Percentiles rank a stretch among this genome's conserved stretches.
phyloP scores from a whole-genome alignment of 2,113 vertebrate genomes.

The Amphilophus citrinellus region DNA sequence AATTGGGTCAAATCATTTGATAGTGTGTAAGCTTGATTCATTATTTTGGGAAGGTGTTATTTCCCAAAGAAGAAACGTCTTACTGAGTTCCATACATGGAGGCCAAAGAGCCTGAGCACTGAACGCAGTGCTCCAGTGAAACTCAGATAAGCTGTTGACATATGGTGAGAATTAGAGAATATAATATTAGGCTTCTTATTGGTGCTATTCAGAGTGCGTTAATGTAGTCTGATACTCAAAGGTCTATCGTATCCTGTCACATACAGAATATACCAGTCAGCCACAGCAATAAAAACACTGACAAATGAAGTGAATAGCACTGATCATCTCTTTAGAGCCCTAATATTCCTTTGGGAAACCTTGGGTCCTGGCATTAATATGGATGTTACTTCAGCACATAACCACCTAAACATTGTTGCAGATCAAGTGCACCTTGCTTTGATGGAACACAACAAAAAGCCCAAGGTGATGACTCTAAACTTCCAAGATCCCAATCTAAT shows the following conservation, averaged over 20 bases:
- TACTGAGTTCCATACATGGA: background rate
- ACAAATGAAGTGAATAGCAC: background rate
- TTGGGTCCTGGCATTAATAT: background rate
- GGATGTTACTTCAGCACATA: conserved; percentile 1
- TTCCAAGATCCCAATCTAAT: background rate
- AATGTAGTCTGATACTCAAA: background rate
- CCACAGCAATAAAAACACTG: background rate
- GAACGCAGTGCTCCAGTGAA: background rate
- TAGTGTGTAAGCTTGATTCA: conserved; percentile 19
- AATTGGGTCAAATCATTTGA: conserved; percentile 42
- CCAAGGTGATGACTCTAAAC: conserved; percentile 3
- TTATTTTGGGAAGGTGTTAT: conserved; percentile 5
- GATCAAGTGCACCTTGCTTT: background rate
- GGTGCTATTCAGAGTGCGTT: background rate
- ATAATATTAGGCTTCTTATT: background rate
- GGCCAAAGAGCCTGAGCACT: background rate
- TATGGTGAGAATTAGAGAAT: conserved; percentile 2
- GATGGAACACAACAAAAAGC: background rate
- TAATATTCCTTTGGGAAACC: background rate
- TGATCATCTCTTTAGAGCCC: background rate
- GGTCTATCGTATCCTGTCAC: background rate
- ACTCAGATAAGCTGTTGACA: background rate
- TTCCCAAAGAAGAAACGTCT: conserved; percentile 16
- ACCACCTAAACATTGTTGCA: background rate
- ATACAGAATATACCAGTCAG: background rate